Conservation (phyloP, 2,113 vertebrate genomes). For the Podilymbus podiceps region DNA sequence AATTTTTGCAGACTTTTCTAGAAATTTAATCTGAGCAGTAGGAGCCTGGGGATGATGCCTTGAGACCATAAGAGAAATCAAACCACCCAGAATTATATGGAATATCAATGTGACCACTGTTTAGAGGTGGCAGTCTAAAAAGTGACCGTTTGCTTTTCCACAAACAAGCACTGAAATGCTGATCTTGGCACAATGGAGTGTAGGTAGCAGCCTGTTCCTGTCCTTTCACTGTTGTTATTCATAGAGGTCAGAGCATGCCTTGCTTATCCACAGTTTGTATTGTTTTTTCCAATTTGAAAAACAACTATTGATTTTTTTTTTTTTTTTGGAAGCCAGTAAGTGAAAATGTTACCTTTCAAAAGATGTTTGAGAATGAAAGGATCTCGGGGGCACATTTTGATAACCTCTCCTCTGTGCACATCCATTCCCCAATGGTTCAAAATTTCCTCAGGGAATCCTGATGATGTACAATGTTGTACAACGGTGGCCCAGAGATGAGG, state of each 20-base stretch:
- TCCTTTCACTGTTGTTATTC: neutral
- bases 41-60: neutral
- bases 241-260: neutral
- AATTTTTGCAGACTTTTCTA: neutral
- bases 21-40: neutral
- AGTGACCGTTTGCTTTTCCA: neutral
- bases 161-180: neutral
- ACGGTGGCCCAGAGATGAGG: neutral
- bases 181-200: neutral
- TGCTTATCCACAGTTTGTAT: neutral
- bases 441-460: neutral
- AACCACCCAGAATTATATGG: neutral
- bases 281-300: constrained; percentile 6
- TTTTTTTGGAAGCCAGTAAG: neutral
- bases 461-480: fast-evolving
- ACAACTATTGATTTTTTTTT: neutral
- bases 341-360: neutral
- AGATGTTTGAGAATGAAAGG: neutral
- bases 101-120: neutral
- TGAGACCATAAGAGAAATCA: neutral
- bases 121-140: neutral
- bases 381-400: neutral
- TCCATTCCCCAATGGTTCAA: neutral
- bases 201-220: neutral
- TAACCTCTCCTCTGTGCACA: neutral